Evolutionary conservation across 2,888 invertebrate species (phyloP).

Genomic region (Zeuzera pyrina): DNA sequence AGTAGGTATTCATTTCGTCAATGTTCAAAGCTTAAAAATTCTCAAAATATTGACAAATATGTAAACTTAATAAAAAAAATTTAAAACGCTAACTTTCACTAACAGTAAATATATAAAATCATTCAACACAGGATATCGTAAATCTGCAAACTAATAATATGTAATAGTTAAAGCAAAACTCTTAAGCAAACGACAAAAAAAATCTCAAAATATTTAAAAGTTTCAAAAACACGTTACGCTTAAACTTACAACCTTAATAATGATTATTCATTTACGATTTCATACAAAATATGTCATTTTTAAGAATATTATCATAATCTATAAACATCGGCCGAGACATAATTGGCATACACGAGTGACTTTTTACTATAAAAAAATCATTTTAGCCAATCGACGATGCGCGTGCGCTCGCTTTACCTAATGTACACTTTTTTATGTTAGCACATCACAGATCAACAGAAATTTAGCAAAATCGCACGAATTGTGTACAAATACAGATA

Average conservation of each 20-base stretch:
- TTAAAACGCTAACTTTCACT: slow-evolving; percentile 38
- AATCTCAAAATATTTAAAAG: slow-evolving; percentile 31
- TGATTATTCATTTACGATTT: slow-evolving; percentile 25
- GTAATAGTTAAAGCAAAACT: slow-evolving; percentile 64
- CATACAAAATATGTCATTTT: slow-evolving; percentile 70
- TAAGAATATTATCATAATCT: slow-evolving; percentile 35
- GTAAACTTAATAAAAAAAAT: slow-evolving; percentile 27
- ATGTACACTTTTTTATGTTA: slow-evolving; percentile 43
- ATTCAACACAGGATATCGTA: slow-evolving; percentile 43
- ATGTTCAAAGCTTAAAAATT: slow-evolving; percentile 16
- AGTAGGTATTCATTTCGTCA: slow-evolving; percentile 16
- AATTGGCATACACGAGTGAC: slow-evolving; percentile 3
- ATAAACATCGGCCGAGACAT: slow-evolving; percentile 3
- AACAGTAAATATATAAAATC: slow-evolving; percentile 41
- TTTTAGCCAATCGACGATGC: slow-evolving; percentile 14
- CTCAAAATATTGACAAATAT: slow-evolving; percentile 26
- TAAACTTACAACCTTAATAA: slow-evolving; percentile 7
- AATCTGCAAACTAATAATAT: slow-evolving; percentile 50
- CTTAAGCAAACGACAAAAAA: slow-evolving; percentile 45
- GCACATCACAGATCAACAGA: slow-evolving; percentile 61
- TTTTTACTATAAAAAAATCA: slow-evolving; percentile 5
- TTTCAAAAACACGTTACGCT: slow-evolving; percentile 32
- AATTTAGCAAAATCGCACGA: slow-evolving; percentile 41
- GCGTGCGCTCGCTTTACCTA: slow-evolving; percentile 23
- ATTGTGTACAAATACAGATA: slow-evolving; percentile 11